Evolutionary conservation across 2,797 vertebrate genomes (phyloP), one percentile per base, ranked within the genome.

Genomic region (Gymnocypris eckloni): DNA sequence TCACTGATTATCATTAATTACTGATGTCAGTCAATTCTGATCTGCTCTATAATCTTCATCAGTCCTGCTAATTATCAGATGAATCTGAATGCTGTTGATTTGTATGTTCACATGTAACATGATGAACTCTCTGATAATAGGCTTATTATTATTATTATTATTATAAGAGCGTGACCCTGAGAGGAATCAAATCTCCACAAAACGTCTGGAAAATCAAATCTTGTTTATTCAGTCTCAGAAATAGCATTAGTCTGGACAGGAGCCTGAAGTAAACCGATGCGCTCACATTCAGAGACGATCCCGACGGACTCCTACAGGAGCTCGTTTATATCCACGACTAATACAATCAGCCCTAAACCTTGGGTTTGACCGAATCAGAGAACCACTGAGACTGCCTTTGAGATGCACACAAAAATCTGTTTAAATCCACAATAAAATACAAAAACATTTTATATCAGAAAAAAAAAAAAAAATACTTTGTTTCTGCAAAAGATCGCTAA

Each of bases 211-310:
- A 82, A 82, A 72, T 82, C 43, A 72, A 82, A 82, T 59, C 50
- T 2, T 82, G 33, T 82, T 82, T 82, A 82, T 82, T 82, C 39
- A 56, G 9, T 71, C 22, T n/a, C 39, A 59, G 81, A 72, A 82
- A 82, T 16, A 70, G 22, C 50, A 82, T 82, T 82, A 82, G 22
- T n/a, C n/a, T 0, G 48, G 45, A 67, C 48, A 37, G 50, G 28
- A 76, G 75, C 59, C 66, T 12, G 48, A 22, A 64, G 77, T 43
- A 79, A 79, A 64, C 56, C 1, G 52, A 59, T 78, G 75, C 52
- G 15, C 4, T 67, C 25, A 11, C 59, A 33, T 45, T 22, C 8
- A 33, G n/a, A 13, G 54, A 13, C 75, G 18, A 50, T 50, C 78
- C 78, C 78, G 4, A 9, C 22, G 78, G 78, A 80, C 61, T 66